Conservation (phyloP, 2,888 invertebrate genomes). For the Anodontia alba region DNA sequence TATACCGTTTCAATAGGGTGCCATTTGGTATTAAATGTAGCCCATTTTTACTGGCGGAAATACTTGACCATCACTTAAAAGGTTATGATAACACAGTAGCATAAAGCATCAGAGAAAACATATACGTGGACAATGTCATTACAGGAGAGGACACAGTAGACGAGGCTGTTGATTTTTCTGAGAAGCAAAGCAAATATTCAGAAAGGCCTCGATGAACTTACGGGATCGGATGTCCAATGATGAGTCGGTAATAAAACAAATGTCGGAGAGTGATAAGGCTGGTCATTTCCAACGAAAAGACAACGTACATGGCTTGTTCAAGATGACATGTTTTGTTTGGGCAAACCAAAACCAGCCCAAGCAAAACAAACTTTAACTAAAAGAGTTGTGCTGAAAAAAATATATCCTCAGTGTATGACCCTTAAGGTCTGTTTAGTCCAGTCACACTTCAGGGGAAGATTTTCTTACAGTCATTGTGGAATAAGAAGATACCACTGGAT, state of each 20-base stretch:
- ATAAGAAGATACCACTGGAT: constrained; percentile 10
- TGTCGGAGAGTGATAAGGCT: background rate
- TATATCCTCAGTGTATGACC: constrained; percentile 12
- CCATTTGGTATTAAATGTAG: constrained; percentile 24
- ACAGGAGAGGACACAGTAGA: background rate
- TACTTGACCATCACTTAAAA: constrained; percentile 8
- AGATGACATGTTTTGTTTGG: background rate
- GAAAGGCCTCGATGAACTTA: constrained; percentile 21
- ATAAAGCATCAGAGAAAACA: constrained; percentile 5
- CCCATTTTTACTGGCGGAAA: constrained; percentile 23
- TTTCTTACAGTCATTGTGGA: constrained; percentile 13
- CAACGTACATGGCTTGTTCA: constrained; percentile 3
- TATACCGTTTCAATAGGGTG: constrained; percentile 17
- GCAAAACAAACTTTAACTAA: background rate
- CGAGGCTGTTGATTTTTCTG: constrained; percentile 1
- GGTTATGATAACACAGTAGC: background rate
- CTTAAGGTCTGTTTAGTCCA: constrained; percentile 11
- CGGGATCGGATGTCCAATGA: constrained; percentile 32
- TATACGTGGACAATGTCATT: constrained; percentile 23
- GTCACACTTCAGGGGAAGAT: constrained; percentile 20
- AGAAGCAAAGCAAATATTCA: constrained; percentile 14
- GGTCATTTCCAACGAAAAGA: too few species aligned
- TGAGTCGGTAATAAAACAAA: background rate
- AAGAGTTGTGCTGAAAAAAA: background rate
- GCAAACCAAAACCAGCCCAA: background rate